phyloP scores from a whole-genome alignment of 2,113 vertebrate genomes.

The Copsychus sechellarum region DNA sequence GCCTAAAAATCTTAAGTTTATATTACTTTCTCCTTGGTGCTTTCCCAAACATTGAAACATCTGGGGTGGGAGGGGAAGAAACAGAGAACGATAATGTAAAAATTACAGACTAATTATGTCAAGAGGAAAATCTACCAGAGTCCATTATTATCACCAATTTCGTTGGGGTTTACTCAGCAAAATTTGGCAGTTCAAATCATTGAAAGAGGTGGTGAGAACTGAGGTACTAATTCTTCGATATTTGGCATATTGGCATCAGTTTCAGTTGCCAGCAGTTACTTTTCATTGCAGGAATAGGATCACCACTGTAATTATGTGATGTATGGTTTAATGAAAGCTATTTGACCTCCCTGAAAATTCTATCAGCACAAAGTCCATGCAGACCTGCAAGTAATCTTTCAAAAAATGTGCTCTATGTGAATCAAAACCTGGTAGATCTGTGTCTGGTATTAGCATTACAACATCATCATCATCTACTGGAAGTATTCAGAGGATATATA shows the following conservation, averaged over 20 bases:
- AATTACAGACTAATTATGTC: slow-evolving; percentile 16
- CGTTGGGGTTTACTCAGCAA: not conserved
- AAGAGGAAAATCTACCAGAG: slow-evolving; percentile 4
- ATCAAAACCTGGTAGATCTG: slow-evolving; percentile 7
- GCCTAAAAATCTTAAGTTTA: not conserved
- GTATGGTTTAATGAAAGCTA: slow-evolving; percentile 23
- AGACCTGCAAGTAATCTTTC: slow-evolving; percentile 13
- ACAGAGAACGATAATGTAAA: not conserved
- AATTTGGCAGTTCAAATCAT: slow-evolving; percentile 14
- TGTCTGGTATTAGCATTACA: not conserved
- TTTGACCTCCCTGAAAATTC: slow-evolving; percentile 51
- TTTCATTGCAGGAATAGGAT: not conserved
- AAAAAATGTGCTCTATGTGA: slow-evolving; percentile 19
- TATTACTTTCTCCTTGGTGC: not conserved
- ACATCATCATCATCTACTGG: not conserved
- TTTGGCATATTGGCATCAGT: not conserved
- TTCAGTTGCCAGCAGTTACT: slow-evolving; percentile 52
- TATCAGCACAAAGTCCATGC: slow-evolving; percentile 13
- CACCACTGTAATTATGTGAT: slow-evolving; percentile 25
- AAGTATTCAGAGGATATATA: not conserved
- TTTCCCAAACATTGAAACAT: not conserved
- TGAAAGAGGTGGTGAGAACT: not conserved
- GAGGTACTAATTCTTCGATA: slow-evolving; percentile 44
- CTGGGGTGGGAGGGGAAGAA: not conserved
- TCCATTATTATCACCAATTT: slow-evolving; percentile 13